Percentiles rank a stretch among this genome's conserved stretches.
phyloP scores from a whole-genome alignment of 2,797 vertebrate genomes.

The Petrocephalus schoutedeni region DNA sequence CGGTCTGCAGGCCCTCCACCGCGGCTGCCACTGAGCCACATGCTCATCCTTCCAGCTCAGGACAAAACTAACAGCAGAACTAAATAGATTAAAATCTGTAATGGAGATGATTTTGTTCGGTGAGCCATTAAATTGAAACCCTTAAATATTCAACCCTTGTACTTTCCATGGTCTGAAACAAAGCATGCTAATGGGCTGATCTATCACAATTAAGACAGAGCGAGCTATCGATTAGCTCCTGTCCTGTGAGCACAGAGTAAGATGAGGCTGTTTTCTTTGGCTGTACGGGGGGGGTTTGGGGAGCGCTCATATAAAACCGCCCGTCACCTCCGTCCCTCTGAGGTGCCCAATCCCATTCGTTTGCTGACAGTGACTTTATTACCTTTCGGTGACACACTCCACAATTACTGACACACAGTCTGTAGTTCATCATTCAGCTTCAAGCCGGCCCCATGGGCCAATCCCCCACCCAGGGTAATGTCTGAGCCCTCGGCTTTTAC shows the following conservation, averaged over 20 bases:
- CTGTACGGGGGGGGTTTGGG: background rate
- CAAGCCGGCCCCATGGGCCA: background rate
- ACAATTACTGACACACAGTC: background rate
- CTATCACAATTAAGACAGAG: slow-evolving; percentile 22
- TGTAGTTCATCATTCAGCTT: background rate
- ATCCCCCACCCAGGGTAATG: background rate
- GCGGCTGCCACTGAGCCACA: background rate
- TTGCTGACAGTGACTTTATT: slow-evolving; percentile 4
- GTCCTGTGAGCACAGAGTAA: background rate
- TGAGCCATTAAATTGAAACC: slow-evolving; percentile 26
- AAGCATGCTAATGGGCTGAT: slow-evolving; percentile 24
- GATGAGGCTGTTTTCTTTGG: background rate
- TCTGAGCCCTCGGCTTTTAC: background rate
- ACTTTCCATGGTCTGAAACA: slow-evolving; percentile 7
- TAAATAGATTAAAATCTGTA: slow-evolving; percentile 23
- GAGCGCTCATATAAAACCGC: background rate
- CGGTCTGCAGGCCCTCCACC: background rate
- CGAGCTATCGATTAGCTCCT: slow-evolving; percentile 12
- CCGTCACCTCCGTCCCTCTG: background rate
- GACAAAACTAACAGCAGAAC: slow-evolving; percentile 15
- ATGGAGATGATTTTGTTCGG: slow-evolving; percentile 23
- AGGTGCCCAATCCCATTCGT: background rate
- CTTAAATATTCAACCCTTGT: slow-evolving; percentile 12
- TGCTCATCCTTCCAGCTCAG: slow-evolving; percentile 6
- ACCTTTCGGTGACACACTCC: background rate